A percentile compares a stretch with the other conserved stretches of the same genome.
These are phyloP conservation scores for Motacilla tschutschensis DNA, from an alignment of 2,113 vertebrate genomes.

Conservation along the genomic window DNA sequence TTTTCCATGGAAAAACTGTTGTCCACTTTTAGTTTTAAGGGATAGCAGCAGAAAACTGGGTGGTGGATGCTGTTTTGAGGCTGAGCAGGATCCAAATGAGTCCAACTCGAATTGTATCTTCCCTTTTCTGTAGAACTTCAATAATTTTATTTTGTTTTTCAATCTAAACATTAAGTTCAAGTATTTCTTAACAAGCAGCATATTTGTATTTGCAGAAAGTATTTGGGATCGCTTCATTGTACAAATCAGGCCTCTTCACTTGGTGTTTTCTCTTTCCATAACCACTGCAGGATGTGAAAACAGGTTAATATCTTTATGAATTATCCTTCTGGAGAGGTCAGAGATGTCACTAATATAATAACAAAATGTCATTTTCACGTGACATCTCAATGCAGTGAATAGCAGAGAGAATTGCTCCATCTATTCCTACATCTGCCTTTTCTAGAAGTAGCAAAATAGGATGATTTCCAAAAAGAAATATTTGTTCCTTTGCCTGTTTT, in stretches of 20 bases:
- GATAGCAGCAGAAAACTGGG: background rate
- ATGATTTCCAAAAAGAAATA: background rate
- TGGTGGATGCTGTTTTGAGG: rapidly evolving
- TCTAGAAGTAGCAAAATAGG: background rate
- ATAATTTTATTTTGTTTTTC: background rate
- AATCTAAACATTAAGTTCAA: background rate
- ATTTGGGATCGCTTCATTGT: background rate
- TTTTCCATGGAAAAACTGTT: background rate
- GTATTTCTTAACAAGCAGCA: background rate
- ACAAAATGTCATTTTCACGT: background rate
- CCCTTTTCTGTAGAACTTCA: background rate
- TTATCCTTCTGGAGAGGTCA: background rate
- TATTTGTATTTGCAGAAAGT: background rate
- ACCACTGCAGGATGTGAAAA: background rate
- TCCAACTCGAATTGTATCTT: background rate
- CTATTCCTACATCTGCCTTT: background rate
- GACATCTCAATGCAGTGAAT: background rate
- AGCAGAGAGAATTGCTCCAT: background rate
- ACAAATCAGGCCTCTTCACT: background rate
- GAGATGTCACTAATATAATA: background rate
- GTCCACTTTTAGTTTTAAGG: background rate
- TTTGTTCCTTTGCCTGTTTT: background rate
- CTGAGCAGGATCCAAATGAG: background rate
- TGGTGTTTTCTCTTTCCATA: background rate
- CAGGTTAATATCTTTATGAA: background rate